Evolutionary conservation across 2,113 vertebrate species (phyloP), one percentile per base, ranked within the genome.

Genomic region (Oncorhynchus mykiss): DNA sequence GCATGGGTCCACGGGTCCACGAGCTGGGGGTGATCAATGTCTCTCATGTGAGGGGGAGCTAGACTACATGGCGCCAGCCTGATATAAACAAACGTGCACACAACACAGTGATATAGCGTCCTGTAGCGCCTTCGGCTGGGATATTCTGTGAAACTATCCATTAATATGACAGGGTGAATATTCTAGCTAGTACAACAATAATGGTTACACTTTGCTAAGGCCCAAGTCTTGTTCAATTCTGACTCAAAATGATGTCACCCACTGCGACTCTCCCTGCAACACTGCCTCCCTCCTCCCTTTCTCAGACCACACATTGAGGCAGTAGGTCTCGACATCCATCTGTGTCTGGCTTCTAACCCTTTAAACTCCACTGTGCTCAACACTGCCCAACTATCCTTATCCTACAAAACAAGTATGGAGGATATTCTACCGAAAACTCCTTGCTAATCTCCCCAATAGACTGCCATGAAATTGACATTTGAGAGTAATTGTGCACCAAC

Each of bases 381-480:
- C 22, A 73, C 34, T 54, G 16, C 62, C 62, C 51, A 22, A 68
- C 71, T 64, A 54, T 45, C 67, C 57, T 64, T 77, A 65, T 75
- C 72, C 89, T 80, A 88, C 88, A 89, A 88, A 92, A 88, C 88
- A 86, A 82, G 84, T 87, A 87, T 90, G 88, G 85, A 77, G 84
- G 76, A 89, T 82, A 89, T 90, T 91, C 81, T 80, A 88, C 81
- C 89, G 88, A 72, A 85, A 84, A 78, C 88, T 90, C 86, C 85
- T 89, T 91, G 92, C 88, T 95, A 96, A 95, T 95, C 95, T 94
- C 93, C 89, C 91, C 92, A 91, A 83, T 92, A 92, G 95, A 91
- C 92, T 25, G 13, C 95, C 93, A 90, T 97, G 95, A 96, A 97
- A 97, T 96, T 96, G 95, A 94, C 94, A 96, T 97, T 96, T 95